Base-by-base conservation (phyloP, 2,113 vertebrate genomes). In the Salvelinus sp. region DNA sequence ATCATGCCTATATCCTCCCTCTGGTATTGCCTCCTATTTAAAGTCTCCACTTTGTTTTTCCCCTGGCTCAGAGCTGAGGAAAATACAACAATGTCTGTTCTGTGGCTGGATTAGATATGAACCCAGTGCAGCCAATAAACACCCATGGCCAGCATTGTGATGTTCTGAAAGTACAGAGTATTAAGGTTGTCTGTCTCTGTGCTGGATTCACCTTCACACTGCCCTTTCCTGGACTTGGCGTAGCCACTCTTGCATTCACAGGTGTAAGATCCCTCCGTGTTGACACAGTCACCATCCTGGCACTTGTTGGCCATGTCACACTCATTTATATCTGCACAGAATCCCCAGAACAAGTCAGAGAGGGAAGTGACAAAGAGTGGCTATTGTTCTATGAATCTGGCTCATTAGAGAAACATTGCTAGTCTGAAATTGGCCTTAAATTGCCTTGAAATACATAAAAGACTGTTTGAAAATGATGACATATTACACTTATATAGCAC, bases 231-330 rank as follows among this genome's bases (percentile, higher is more conserved):
- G 64, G 93, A 90, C 91, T 94, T 90, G 88, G 89, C 70, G 73
- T 94, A 97, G 80, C 97, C 97, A 9, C 66, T 85, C 73, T 91
- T 92, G 90, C 97, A 98, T 83, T 96, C 91, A 75, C 97, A 98
- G 86, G 65, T 92, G 89, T 96, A 98, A 1, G 96, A 97, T 57
- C 97, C 96, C 0, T 94, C 95, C 0, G 94, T 96, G 92, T 98
- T 98, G 90, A 95, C 85, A 82, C 97, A 98, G 0, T 9, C 85
- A 9, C 95, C 95, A n/a, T 92, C 90, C n/a, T 16, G 88, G 87
- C 97, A 98, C 80, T 91, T 83, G 54, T 84, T 94, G 27, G 93
- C 92, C 89, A 95, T 93, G 82, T 92, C 92, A 90, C 96, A 98
- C 79, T 98, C 96, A 2, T 97, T 93, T 81, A 90, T 84, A 84